A percentile compares a stretch with the other conserved stretches of the same genome.
phyloP scores from a whole-genome alignment of 2,888 invertebrate genomes.

The Drosophila kuntzei region DNA sequence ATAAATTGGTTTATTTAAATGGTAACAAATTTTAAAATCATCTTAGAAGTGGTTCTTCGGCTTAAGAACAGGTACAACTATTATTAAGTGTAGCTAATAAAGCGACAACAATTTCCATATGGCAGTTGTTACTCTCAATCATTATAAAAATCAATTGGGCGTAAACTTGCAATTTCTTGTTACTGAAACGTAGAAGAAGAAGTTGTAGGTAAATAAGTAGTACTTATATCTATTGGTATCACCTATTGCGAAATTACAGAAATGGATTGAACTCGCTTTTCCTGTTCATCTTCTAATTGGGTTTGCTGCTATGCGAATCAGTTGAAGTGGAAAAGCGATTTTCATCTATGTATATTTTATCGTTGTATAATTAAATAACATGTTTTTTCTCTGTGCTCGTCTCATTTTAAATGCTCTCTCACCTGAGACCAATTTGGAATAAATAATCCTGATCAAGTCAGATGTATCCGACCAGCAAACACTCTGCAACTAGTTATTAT shows the following conservation, averaged over 20 bases:
- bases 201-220: background rate
- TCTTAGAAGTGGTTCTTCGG: background rate
- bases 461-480: background rate
- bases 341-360: conserved; percentile 40
- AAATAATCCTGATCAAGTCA: background rate
- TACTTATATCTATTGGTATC: background rate
- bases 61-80: background rate
- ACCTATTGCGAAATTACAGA: conserved; percentile 2
- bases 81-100: conserved; percentile 19
- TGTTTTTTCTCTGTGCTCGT: conserved; percentile 31
- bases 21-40: background rate
- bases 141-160: conserved; percentile 39
- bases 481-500: background rate
- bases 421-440: conserved; percentile 58
- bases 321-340: conserved; percentile 29
- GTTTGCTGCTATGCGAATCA: conserved; percentile 8
- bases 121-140: conserved; percentile 36
- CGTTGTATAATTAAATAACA: conserved; percentile 37
- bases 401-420: conserved; percentile 33
- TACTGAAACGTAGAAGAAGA: background rate
- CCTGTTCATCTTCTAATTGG: background rate
- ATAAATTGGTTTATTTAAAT: background rate
- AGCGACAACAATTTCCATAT: conserved; percentile 14
- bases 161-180: conserved; percentile 5
- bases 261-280: conserved; percentile 2